Percentiles rank a stretch among this genome's conserved stretches.
Conservation (phyloP, 2,888 invertebrate genomes). For the Chirona hameri region DNA sequence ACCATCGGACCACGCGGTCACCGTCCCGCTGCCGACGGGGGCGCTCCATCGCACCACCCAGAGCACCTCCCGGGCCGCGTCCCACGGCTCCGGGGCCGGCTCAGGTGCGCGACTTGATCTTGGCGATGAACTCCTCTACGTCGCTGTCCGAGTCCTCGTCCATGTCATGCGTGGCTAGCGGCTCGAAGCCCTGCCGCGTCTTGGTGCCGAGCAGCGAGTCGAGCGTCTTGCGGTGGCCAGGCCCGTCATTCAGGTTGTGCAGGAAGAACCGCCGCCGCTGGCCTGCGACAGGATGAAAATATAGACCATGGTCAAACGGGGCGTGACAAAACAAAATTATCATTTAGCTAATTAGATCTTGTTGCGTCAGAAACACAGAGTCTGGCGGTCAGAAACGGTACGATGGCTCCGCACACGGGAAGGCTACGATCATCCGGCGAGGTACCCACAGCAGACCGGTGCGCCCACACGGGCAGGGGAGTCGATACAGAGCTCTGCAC, state of each 20-base stretch:
- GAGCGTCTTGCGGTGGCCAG: not conserved
- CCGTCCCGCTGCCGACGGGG: no score
- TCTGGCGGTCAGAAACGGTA: no score
- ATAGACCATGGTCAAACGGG: not conserved
- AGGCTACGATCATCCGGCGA: no score
- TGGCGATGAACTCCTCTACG: slow-evolving; percentile 23
- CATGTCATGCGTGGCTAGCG: not conserved
- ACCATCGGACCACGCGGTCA: no score
- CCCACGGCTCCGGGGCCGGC: no score
- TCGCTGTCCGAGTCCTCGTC: slow-evolving; percentile 12
- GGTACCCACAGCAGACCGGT: no score
- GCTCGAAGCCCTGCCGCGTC: slow-evolving; percentile 5
- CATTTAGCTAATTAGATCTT: no score
- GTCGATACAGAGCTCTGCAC: no score
- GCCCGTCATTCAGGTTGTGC: not conserved
- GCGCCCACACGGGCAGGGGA: no score
- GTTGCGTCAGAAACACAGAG: no score
- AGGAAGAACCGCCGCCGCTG: slow-evolving; percentile 9
- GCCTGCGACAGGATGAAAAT: not conserved
- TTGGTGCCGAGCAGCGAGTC: not conserved
- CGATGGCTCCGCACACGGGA: not conserved
- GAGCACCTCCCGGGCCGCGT: no score
- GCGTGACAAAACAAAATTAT: not conserved
- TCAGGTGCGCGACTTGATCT: slow-evolving; percentile 26
- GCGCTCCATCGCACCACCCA: no score